Conservation (phyloP, 2,113 vertebrate species). For the Noctilio leporinus region DNA sequence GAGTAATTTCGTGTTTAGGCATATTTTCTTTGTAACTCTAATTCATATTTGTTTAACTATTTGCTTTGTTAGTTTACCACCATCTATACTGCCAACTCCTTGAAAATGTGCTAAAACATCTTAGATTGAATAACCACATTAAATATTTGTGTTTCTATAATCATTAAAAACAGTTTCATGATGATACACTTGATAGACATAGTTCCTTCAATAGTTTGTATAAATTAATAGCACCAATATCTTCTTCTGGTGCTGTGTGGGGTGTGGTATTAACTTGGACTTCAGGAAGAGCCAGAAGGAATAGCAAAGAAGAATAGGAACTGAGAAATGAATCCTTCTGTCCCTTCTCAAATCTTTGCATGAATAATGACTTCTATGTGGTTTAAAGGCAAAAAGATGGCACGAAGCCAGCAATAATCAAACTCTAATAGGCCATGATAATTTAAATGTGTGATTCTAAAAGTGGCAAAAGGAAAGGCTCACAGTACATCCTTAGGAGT, state of each 20-base stretch:
- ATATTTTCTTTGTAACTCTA: constrained; percentile 16
- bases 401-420: neutral
- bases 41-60: constrained; percentile 44
- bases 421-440: neutral
- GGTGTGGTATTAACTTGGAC: rapidly evolving
- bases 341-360: neutral
- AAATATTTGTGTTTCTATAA: constrained; percentile 33
- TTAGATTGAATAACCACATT: constrained; percentile 17
- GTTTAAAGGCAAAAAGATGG: neutral
- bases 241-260: rapidly evolving
- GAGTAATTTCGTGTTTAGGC: neutral
- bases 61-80: constrained; percentile 29
- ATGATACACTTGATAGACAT: constrained; percentile 9
- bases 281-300: neutral
- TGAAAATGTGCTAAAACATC: constrained; percentile 22
- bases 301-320: neutral
- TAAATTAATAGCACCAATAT: neutral
- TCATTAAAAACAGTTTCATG: neutral
- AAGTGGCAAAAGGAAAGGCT: neutral
- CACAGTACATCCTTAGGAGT: neutral
- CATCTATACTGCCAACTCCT: neutral
- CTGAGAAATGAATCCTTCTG: neutral
- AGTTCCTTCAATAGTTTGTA: neutral
- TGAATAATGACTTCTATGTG: neutral
- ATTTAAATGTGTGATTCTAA: neutral